Evolutionary conservation across 2,888 invertebrate genomes (phyloP).

Genomic region (Hypomecis atomaria): DNA sequence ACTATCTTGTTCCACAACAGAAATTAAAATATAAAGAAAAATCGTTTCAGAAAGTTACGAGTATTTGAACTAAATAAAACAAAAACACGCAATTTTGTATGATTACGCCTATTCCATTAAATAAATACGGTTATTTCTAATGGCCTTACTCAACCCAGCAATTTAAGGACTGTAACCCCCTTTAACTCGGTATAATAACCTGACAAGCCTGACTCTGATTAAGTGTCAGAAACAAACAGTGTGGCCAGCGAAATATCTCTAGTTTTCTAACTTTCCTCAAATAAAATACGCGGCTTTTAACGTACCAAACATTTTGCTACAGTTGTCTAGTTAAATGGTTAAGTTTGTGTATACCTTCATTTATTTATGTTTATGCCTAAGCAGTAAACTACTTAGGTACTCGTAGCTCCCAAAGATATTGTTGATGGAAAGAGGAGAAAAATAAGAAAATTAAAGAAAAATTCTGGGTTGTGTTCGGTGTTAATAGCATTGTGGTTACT

Average conservation of each 20-base stretch:
- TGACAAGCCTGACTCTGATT: constrained; percentile 55
- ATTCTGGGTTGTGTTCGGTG: too few relatives aligned
- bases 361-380: too few relatives aligned
- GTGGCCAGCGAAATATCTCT: constrained; percentile 13
- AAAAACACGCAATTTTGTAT: background rate
- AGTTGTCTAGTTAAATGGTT: background rate
- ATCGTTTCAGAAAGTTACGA: too few relatives aligned
- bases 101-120: constrained; percentile 7
- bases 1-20: too few relatives aligned
- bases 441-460: too few relatives aligned
- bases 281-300: background rate
- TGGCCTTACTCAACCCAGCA: background rate
- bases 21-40: too few relatives aligned
- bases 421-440: too few relatives aligned
- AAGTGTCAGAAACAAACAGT: constrained; percentile 64
- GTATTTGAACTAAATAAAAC: too few relatives aligned
- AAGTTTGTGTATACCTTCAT: background rate
- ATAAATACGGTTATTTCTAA: background rate
- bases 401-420: too few relatives aligned
- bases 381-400: too few relatives aligned
- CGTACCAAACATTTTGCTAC: background rate
- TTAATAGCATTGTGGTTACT: too few relatives aligned
- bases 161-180: constrained; percentile 25
- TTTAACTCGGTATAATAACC: constrained; percentile 44
- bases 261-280: constrained; percentile 1